Base-by-base conservation (phyloP, 2,888 invertebrate genomes). In the Allacma fusca region DNA sequence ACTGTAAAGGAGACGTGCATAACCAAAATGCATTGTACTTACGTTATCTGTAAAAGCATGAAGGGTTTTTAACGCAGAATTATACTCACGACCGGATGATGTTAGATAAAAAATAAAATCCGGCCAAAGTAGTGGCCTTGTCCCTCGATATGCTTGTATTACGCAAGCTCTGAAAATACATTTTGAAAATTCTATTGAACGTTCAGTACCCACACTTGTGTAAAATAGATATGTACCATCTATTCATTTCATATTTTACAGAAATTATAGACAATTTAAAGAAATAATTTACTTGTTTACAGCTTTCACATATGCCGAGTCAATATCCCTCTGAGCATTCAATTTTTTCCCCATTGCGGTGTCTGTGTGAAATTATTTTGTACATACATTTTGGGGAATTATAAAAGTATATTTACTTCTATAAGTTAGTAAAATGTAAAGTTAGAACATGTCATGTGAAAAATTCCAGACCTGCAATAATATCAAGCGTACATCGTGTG, bases 91-190 rank as follows among this genome's bases (percentile, higher is more conserved):
- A 7, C 59, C 59, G 12, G n/a, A 59, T 5, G 59, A 5, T 19
- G 59, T 59, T 59, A n/a, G n/a, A 59, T 59, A 21, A n/a, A 59
- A 59, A 13, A 59, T 7, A 7, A 59, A 59, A 13, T 59, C n/a
- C n/a, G 59, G 59, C 59, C 59, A 59, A n/a, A 5, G 19, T 5
- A 7, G 23, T 5, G 59, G 59, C 23, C 59, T 19, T 19, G 5
- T 5, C 12, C 5, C 7, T 59, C 59, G 59, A 7, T 23, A 23
- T 13, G 59, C 9, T 7, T 13, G 7, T 5, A 59, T 59, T 59
- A 13, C 59, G 23, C 59, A 59, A 21, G 59, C 59, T 59, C 59
- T 59, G n/a, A 13, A n/a, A 59, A 9, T 59, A n/a, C n/a, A n/a
- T n/a, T n/a, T n/a, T n/a, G n/a, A n/a, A n/a, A n/a, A n/a, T 59